These are phyloP conservation scores for Ascaphus truei DNA, from an alignment of 2,113 vertebrate genomes.

Conservation along the genomic window DNA sequence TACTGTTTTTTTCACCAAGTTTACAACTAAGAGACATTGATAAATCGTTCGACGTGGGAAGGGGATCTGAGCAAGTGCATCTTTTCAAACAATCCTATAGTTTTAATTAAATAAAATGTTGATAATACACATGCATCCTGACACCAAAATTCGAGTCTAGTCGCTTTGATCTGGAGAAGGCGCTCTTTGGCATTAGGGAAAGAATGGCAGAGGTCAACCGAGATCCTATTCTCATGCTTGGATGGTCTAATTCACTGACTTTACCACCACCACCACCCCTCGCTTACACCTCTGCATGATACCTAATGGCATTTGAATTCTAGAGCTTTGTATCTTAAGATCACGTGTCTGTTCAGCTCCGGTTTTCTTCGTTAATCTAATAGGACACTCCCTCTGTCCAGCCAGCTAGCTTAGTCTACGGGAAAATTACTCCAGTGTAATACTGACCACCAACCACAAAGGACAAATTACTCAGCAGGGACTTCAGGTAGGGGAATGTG, in stretches of 20 bases:
- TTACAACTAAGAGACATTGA: no score
- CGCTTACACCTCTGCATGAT: neutral
- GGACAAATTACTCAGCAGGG: neutral
- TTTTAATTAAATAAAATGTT: no score
- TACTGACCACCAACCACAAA: neutral
- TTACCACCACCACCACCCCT: neutral
- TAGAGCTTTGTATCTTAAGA: slow-evolving; percentile 22
- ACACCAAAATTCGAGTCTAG: no score
- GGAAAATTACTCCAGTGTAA: neutral
- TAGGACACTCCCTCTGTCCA: slow-evolving; percentile 1
- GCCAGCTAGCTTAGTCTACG: neutral
- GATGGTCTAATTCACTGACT: slow-evolving; percentile 8
- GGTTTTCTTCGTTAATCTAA: slow-evolving; percentile 3
- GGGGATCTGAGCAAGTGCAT: no score
- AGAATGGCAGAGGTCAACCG: no score
- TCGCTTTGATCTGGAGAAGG: no score
- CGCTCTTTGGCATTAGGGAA: no score
- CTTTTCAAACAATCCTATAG: no score
- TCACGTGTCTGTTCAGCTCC: slow-evolving; percentile 11
- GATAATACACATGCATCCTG: no score
- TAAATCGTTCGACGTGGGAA: no score
- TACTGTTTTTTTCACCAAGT: no score
- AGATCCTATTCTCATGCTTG: neutral
- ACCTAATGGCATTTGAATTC: slow-evolving; percentile 22
- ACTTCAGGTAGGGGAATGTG: slow-evolving; percentile 11